A percentile compares a stretch with the other conserved stretches of the same genome.
Conservation (phyloP, 2,113 vertebrate species). For the Melozone crissalis region DNA sequence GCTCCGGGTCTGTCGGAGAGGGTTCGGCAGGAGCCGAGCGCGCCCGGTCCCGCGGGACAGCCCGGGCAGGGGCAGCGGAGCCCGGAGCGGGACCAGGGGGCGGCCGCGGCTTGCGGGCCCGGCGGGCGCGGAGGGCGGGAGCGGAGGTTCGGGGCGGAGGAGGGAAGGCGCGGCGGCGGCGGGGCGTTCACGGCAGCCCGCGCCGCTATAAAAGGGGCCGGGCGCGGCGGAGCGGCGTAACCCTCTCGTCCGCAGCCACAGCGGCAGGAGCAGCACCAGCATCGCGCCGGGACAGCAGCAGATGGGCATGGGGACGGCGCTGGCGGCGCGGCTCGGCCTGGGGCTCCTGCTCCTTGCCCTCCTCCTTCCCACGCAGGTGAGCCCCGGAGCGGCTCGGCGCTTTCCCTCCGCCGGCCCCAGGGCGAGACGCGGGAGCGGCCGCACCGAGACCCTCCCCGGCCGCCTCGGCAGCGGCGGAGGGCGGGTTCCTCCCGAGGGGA, state of each 20-base stretch:
- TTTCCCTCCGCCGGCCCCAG: not conserved
- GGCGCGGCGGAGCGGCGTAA: not conserved
- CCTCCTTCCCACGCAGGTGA: constrained; percentile 77
- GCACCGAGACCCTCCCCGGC: not conserved
- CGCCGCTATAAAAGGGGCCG: not conserved
- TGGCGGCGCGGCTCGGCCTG: constrained; percentile 68
- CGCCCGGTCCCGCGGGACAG: not conserved
- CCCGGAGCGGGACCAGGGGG: not conserved
- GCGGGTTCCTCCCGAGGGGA: not conserved
- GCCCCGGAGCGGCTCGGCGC: not conserved
- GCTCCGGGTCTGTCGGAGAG: rapidly evolving
- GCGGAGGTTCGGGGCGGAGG: not conserved
- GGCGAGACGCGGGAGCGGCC: not conserved
- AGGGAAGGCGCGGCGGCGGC: not conserved
- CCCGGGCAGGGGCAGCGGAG: not conserved
- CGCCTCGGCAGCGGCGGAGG: not conserved
- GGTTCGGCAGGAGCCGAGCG: not conserved
- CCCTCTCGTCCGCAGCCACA: not conserved
- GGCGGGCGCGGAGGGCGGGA: not conserved
- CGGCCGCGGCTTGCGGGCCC: not conserved
- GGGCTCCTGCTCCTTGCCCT: constrained; percentile 75
- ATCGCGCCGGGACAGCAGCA: not conserved
- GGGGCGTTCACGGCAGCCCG: not conserved
- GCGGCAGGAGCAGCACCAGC: not conserved
- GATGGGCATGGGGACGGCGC: constrained; percentile 69